A percentile compares a stretch with the other conserved stretches of the same genome.
Evolutionary conservation across 2,888 invertebrate species (phyloP).

Genomic region (Herminia tarsipennalis): DNA sequence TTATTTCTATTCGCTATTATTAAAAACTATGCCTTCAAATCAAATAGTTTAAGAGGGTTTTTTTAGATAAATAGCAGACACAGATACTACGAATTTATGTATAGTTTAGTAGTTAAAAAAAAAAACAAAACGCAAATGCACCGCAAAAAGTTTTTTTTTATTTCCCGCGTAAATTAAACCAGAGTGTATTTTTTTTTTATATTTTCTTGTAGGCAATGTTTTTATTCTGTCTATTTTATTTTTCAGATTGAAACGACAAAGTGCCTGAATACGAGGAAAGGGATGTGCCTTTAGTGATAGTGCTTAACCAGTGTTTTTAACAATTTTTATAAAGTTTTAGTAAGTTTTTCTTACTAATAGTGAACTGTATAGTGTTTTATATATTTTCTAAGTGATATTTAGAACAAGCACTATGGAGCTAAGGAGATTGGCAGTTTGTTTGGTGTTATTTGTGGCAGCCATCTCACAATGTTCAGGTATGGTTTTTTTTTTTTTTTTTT

Average conservation of each 20-base stretch:
- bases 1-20: conserved; percentile 1
- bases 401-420: conserved; percentile 62
- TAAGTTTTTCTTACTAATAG: conserved; percentile 48
- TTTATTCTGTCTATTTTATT: conserved; percentile 8
- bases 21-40: too few species aligned
- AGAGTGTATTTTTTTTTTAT: conserved; percentile 2
- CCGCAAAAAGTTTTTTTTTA: neutral
- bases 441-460: conserved; percentile 63
- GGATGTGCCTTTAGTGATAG: conserved; percentile 78
- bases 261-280: conserved; percentile 64
- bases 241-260: conserved; percentile 62
- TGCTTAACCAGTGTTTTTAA: conserved; percentile 55
- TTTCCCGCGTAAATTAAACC: neutral
- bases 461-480: conserved; percentile 74
- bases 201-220: too few species aligned
- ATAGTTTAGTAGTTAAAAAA: too few species aligned
- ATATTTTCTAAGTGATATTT: conserved; percentile 48
- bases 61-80: too few species aligned
- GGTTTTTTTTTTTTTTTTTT: conserved; percentile 11
- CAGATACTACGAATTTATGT: too few species aligned
- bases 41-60: too few species aligned
- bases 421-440: conserved; percentile 58
- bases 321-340: conserved; percentile 42
- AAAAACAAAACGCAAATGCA: conserved; percentile 1
- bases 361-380: conserved; percentile 50